Base-by-base conservation (phyloP, 2,888 invertebrate genomes). In the Cartodere bifasciata region DNA sequence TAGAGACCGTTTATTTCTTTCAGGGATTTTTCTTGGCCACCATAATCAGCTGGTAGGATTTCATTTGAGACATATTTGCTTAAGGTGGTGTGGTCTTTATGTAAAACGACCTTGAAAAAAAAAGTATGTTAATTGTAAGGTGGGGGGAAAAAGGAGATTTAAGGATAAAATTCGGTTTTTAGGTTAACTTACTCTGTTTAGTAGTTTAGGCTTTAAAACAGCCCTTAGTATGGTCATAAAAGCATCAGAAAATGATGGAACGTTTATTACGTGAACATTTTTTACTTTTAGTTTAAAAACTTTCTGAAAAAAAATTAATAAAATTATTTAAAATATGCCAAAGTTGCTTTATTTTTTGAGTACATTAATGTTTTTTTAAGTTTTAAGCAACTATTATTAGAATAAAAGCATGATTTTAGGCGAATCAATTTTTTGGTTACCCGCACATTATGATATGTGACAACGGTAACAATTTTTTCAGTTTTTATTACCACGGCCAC, bases 1-100 rank as follows among this genome's bases (percentile, higher is more conserved):
- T 38, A 34, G 40, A 41, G 41, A 70, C 70, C 66, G 27, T 68
- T 68, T 1, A 75, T 68, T 42, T 71, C 70, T 28, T 66, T 66
- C 49, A 73, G 65, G 9, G 73, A 38, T 15, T 28, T 40, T 30
- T 43, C 43, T 5, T 40, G 30, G 9, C 50, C 51, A 7, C 48
- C 50, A 32, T 48, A 50, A 14, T 51, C 48, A 27, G 34, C 35
- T 4, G 51, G 51, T n/a, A 50, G 15, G 11, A 45, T 27, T n/a
- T 42, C 38, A 22, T 37, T 38, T 7, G 47, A 33, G 16, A 49
- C 23, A 12, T 38, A 33, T 22, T 45, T 31, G n/a, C 32, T 35
- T 16, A 51, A 17, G 5, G 35, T 26, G 16, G 37, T 35, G n/a
- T 28, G 13, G 16, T 29, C 26, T 32, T 43, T 39, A 20, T 49